Evolutionary conservation across 2,113 vertebrate genomes (phyloP).

Genomic region (Podarcis raffonei): DNA sequence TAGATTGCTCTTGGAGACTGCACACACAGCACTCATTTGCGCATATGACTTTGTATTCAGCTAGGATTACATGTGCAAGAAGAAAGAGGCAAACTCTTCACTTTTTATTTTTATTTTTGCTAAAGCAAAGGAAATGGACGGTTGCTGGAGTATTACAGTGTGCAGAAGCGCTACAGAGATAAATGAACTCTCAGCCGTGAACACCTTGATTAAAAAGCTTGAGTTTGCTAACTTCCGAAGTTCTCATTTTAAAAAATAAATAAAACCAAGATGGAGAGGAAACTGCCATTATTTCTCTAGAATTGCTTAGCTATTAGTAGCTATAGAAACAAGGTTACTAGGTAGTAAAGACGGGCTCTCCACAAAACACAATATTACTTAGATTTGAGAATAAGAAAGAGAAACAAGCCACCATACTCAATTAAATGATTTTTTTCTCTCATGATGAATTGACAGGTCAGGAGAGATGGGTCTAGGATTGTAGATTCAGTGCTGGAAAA

Average conservation of each 20-base stretch:
- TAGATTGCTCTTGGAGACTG: background rate
- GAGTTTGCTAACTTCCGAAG: slow-evolving; percentile 63
- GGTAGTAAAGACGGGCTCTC: slow-evolving; percentile 43
- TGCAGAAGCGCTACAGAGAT: slow-evolving; percentile 24
- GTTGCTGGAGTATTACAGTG: slow-evolving; percentile 9
- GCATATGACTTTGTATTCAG: background rate
- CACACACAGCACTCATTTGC: background rate
- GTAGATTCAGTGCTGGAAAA: background rate
- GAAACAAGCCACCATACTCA: background rate
- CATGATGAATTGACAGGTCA: background rate
- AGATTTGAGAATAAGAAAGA: slow-evolving; percentile 26
- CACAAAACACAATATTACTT: background rate
- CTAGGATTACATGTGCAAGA: background rate
- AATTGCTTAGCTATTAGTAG: slow-evolving; percentile 74
- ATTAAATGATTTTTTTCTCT: background rate
- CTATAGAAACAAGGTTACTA: slow-evolving; percentile 73
- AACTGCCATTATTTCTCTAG: slow-evolving; percentile 62
- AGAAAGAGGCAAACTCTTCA: slow-evolving; percentile 23
- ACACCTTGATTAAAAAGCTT: slow-evolving; percentile 67
- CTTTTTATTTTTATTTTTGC: background rate
- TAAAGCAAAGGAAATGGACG: background rate
- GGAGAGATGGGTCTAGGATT: accelerated
- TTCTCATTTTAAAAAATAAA: slow-evolving; percentile 70
- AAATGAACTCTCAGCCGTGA: slow-evolving; percentile 55
- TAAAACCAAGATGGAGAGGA: slow-evolving; percentile 53